Percentiles rank a stretch among this genome's conserved stretches.
These are phyloP conservation scores for Gracilinanus agilis DNA, from an alignment of 2,113 vertebrate species.

Conservation along the genomic window DNA sequence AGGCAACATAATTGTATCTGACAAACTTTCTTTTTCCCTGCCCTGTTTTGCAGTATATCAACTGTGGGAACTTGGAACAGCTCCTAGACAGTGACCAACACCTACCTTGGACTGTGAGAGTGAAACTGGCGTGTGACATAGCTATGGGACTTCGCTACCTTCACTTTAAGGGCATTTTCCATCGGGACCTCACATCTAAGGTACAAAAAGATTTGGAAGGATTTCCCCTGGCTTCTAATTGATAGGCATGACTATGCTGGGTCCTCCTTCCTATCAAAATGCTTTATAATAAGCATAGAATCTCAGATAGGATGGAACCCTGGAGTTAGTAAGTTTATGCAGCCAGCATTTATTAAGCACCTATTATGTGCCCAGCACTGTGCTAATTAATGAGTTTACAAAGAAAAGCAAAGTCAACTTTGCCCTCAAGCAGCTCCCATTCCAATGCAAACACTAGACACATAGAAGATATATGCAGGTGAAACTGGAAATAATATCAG, in stretches of 20 bases:
- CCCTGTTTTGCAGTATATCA: conserved; percentile 93
- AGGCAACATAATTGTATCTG: conserved; percentile 19
- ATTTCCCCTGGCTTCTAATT: conserved; percentile 43
- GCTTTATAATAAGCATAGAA: neutral
- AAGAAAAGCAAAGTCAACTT: neutral
- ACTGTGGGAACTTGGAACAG: conserved; percentile 98
- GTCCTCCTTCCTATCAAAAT: neutral
- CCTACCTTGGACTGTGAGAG: conserved; percentile 92
- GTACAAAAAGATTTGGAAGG: conserved; percentile 77
- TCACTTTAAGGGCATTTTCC: conserved; percentile 98
- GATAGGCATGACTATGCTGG: neutral
- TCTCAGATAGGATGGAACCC: neutral
- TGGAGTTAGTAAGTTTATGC: neutral
- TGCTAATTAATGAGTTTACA: neutral
- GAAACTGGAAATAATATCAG: neutral
- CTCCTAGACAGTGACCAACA: conserved; percentile 95
- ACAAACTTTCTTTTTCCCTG: conserved; percentile 48
- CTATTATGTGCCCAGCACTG: neutral
- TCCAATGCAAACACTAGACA: neutral
- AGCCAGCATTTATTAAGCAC: neutral
- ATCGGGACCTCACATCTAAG: conserved; percentile 99
- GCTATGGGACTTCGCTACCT: conserved; percentile 94
- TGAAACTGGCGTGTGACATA: conserved; percentile 94
- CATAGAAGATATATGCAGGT: neutral
- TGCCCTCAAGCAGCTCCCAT: neutral